A percentile compares a stretch with the other conserved stretches of the same genome.
Conservation (phyloP, 35 echinoderm and acorn worm genomes). For the Anneissia japonica region DNA sequence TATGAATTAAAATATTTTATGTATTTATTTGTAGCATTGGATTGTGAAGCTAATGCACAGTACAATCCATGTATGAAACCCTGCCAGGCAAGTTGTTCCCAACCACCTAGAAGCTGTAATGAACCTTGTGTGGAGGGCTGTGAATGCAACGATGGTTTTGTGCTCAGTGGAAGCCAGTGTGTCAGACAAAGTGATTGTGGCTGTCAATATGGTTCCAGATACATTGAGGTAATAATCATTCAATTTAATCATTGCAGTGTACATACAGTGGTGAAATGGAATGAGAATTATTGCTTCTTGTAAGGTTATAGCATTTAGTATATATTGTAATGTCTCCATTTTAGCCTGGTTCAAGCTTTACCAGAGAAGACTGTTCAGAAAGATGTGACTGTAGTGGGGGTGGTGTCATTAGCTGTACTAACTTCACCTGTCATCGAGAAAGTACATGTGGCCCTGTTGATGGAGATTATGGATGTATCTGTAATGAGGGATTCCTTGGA, state of each 20-base stretch:
- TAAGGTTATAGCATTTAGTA: background rate
- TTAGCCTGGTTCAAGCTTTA: background rate
- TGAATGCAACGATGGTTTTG: conserved; percentile 7
- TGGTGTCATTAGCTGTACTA: background rate
- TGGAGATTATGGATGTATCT: conserved; percentile 36
- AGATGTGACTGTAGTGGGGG: background rate
- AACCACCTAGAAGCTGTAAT: background rate
- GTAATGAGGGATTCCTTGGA: conserved; percentile 40
- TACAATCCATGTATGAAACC: background rate
- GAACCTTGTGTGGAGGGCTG: conserved; percentile 28
- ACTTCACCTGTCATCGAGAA: conserved; percentile 15
- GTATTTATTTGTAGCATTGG: background rate
- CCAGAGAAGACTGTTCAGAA: background rate
- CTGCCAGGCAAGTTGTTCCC: conserved; percentile 2
- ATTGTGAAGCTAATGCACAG: background rate
- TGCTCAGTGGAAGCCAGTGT: conserved; percentile 7
- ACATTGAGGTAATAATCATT: conserved; percentile 12
- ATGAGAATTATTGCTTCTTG: background rate
- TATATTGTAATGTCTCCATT: background rate
- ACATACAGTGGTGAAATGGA: too few species aligned
- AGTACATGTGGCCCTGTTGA: conserved; percentile 12
- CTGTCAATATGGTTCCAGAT: background rate
- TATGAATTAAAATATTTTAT: background rate
- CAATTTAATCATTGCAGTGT: background rate
- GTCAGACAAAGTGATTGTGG: conserved; percentile 17